These are phyloP conservation scores for Lordiphosa mommai DNA, from an alignment of 1,140 invertebrate genomes.

Conservation along the genomic window DNA sequence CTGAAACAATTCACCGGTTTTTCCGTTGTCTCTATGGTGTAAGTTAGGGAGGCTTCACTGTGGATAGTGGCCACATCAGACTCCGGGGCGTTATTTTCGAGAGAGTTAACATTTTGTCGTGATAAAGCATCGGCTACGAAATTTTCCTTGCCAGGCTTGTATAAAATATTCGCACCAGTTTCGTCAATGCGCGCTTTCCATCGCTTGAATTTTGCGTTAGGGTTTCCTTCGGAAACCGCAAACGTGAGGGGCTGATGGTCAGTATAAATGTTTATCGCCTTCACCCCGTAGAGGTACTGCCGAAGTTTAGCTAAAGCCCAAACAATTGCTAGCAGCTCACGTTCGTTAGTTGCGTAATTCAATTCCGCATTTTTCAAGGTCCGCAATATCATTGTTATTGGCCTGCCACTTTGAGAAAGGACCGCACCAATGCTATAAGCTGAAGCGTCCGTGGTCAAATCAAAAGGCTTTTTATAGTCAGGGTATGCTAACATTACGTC, in stretches of 20 bases:
- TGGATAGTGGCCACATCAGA: too few species aligned
- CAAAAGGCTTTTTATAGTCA: background rate
- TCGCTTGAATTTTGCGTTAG: background rate
- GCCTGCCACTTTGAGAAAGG: background rate
- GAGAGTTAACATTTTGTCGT: too few species aligned
- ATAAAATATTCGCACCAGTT: too few species aligned
- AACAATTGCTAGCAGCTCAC: too few species aligned
- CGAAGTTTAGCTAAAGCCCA: too few species aligned
- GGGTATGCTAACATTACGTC: background rate
- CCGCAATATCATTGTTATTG: background rate
- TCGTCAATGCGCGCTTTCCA: too few species aligned
- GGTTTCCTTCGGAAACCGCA: too few species aligned
- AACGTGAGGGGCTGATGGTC: slow-evolving; percentile 18
- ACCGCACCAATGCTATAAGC: background rate
- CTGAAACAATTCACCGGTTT: slow-evolving; percentile 12
- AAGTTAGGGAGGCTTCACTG: slow-evolving; percentile 3
- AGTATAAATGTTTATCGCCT: background rate
- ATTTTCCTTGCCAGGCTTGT: too few species aligned
- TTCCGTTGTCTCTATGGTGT: slow-evolving; percentile 11
- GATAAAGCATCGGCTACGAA: too few species aligned
- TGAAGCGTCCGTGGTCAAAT: background rate
- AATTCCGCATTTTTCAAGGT: background rate
- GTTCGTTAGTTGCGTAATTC: background rate
- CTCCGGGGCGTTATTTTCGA: too few species aligned
- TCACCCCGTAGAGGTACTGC: too few species aligned